Percentiles rank a stretch among this genome's conserved stretches.
These are phyloP conservation scores for Pandion haliaetus DNA, from an alignment of 2,113 vertebrate genomes.

Conservation along the genomic window DNA sequence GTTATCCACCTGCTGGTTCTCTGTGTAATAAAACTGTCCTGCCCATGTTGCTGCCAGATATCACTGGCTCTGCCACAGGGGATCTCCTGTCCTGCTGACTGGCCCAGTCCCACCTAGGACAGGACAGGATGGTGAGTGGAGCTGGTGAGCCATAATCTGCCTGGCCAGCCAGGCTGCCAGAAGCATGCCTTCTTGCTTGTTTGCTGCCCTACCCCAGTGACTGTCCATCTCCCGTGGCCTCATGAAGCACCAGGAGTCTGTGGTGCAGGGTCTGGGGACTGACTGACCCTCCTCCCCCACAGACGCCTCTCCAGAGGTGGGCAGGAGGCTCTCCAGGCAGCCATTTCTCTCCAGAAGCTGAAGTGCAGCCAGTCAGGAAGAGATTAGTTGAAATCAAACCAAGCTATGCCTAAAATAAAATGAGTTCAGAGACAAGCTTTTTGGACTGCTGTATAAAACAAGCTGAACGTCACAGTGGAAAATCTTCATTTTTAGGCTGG, in stretches of 20 bases:
- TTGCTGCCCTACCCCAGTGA: background rate
- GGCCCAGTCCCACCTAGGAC: background rate
- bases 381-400: background rate
- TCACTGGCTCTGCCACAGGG: background rate
- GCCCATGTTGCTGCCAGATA: fast-evolving
- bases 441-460: background rate
- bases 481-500: background rate
- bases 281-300: background rate
- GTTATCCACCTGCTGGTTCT: background rate
- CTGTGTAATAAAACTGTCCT: background rate
- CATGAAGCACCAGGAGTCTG: background rate
- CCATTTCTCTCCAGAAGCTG: background rate
- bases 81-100: background rate
- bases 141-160: background rate
- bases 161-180: background rate
- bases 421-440: background rate
- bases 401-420: background rate
- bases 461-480: background rate
- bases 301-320: background rate
- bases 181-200: fast-evolving
- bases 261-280: background rate
- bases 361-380: background rate
- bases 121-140: background rate
- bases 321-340: background rate
- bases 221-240: fast-evolving